phyloP scores from a whole-genome alignment of 1,140 invertebrate genomes.

The Oedothorax gibbosus region DNA sequence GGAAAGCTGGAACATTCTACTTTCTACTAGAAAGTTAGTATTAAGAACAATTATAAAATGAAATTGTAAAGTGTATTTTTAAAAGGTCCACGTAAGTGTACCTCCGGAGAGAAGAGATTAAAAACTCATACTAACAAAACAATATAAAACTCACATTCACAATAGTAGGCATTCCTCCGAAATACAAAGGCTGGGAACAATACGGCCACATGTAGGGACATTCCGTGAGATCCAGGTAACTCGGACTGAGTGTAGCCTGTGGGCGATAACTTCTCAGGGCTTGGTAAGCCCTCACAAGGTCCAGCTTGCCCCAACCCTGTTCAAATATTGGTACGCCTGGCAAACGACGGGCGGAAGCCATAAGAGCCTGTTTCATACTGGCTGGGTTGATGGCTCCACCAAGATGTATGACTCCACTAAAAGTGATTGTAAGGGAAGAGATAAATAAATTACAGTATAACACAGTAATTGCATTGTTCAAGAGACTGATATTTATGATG shows the following conservation, averaged over 20 bases:
- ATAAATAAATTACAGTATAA: neutral
- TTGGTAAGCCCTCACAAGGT: slow-evolving; percentile 87
- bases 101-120: neutral
- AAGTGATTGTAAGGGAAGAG: slow-evolving; percentile 58
- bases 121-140: neutral
- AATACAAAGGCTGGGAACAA: slow-evolving; percentile 94
- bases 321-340: slow-evolving; percentile 95
- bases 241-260: slow-evolving; percentile 79
- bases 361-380: slow-evolving; percentile 93
- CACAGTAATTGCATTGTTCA: neutral
- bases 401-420: slow-evolving; percentile 71
- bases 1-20: too few species aligned
- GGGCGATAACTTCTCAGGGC: slow-evolving; percentile 84
- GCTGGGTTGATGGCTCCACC: slow-evolving; percentile 85
- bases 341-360: slow-evolving; percentile 86
- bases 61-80: too few species aligned
- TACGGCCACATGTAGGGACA: slow-evolving; percentile 99
- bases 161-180: slow-evolving; percentile 86
- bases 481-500: neutral
- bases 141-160: slow-evolving; percentile 83
- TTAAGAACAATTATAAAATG: too few species aligned
- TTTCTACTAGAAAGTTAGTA: too few species aligned
- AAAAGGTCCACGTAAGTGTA: too few species aligned
- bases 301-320: slow-evolving; percentile 94
- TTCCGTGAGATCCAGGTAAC: slow-evolving; percentile 92